Conservation (phyloP, 2,888 invertebrate species). For the Elegia similella region DNA sequence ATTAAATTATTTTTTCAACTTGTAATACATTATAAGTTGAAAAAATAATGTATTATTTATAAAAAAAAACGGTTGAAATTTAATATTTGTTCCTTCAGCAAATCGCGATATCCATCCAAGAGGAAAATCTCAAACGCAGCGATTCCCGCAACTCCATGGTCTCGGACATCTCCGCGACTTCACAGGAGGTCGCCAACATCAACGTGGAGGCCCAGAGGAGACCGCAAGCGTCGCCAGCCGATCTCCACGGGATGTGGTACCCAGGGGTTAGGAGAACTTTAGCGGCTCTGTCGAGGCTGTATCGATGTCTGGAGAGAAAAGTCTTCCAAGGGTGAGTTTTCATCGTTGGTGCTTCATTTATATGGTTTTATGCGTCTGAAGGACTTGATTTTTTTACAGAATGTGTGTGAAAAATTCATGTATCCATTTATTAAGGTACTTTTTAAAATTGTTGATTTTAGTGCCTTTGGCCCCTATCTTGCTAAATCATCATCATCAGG, state of each 20-base stretch:
- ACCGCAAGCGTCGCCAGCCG: constrained; percentile 90
- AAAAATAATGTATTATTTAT: too few species aligned
- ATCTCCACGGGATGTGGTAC: constrained; percentile 99
- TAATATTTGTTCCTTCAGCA: constrained; percentile 59
- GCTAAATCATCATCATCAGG: too few species aligned
- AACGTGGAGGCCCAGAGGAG: constrained; percentile 66
- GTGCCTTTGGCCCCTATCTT: too few species aligned
- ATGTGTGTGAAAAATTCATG: too few species aligned
- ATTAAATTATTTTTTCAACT: too few species aligned
- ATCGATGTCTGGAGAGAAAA: constrained; percentile 94
- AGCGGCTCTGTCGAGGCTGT: constrained; percentile 93
- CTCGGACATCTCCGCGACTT: constrained; percentile 85
- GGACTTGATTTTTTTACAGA: too few species aligned
- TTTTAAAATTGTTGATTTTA: too few species aligned
- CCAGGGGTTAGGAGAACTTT: constrained; percentile 97
- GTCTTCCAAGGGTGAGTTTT: constrained; percentile 46
- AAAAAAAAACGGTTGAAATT: too few species aligned
- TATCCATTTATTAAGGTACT: too few species aligned
- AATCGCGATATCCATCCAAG: constrained; percentile 84
- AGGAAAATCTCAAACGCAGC: constrained; percentile 80
- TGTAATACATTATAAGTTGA: too few species aligned
- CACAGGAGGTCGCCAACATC: constrained; percentile 87
- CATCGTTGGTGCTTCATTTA: too few species aligned
- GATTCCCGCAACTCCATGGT: constrained; percentile 86
- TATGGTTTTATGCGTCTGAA: too few species aligned